Percentiles rank a stretch among this genome's conserved stretches.
phyloP scores from a whole-genome alignment of 2,888 invertebrate genomes.

The Drosophila kuntzei region DNA sequence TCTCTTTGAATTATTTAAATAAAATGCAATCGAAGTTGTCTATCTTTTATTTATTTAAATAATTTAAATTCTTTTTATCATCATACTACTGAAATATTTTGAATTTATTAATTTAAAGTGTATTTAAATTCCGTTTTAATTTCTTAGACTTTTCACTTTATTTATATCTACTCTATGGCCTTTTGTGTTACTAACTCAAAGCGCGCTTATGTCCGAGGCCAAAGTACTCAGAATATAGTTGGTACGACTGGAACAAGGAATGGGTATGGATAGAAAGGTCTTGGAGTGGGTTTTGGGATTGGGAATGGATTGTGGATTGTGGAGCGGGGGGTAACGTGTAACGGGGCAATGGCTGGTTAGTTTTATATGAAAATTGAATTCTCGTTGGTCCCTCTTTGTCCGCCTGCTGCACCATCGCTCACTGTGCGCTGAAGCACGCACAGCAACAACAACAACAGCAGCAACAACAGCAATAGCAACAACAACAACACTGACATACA shows the following conservation, averaged over 20 bases:
- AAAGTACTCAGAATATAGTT: constrained; percentile 62
- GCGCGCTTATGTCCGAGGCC: constrained; percentile 61
- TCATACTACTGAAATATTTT: no score
- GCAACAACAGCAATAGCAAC: constrained; percentile 36
- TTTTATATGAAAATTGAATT: constrained; percentile 81
- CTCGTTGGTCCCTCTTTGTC: constrained; percentile 27
- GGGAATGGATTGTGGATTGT: constrained; percentile 17
- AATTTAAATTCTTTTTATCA: no score
- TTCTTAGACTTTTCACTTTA: constrained; percentile 5
- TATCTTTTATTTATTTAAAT: not conserved
- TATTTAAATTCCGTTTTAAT: constrained; percentile 5
- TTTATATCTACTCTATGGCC: constrained; percentile 32
- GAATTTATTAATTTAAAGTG: constrained; percentile 11
- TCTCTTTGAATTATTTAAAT: not conserved
- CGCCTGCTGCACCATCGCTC: constrained; percentile 50
- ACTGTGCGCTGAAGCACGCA: constrained; percentile 79
- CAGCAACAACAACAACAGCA: constrained; percentile 50
- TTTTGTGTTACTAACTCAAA: constrained; percentile 70
- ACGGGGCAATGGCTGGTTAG: constrained; percentile 60
- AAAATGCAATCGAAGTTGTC: not conserved
- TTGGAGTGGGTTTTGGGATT: constrained; percentile 9
- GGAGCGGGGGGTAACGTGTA: constrained; percentile 41
- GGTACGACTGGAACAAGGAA: constrained; percentile 35
- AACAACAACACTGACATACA: constrained; percentile 55
- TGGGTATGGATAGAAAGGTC: constrained; percentile 34